Base-by-base conservation (phyloP, 1,140 invertebrate genomes). In the Leucophenga varia region DNA sequence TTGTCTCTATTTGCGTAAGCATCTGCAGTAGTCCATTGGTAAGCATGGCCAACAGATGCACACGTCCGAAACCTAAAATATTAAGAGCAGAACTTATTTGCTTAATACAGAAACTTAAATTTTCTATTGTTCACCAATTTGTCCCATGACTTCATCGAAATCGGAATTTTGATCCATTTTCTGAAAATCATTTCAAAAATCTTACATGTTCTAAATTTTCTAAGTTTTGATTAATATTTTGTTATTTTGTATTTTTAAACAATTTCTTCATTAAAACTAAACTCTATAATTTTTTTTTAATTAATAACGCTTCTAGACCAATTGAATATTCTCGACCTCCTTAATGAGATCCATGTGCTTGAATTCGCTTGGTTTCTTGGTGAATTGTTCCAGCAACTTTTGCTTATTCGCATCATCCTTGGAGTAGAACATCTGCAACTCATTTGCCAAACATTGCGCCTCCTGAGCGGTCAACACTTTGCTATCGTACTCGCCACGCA, bases 401-500 rank as follows among this genome's bases (percentile, higher is more conserved):
- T 82, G 58, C 63, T 89, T 86, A 3, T 77, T 74, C 18, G 77
- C 57, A 72, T 89, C 80, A 36, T 84, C 77, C 47, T 85, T 81
- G 38, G 79, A 81, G 73, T 93, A 95, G 74, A 91, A 95, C 67
- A 94, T 78, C 70, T 93, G 89, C 35, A 93, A 76, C 71, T 93
- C 86, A 76, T 93, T 92, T 1, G 87, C 88, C 22, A 94, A 71
- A 70, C 88, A 93, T 63, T 90, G 89, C 2, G 91, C 90, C 76
- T 94, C 90, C 60, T 86, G 79, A 1, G 80, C 83, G 76, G 79
- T 85, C 1, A 93, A 64, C 1, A 88, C 82, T 76, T 93, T 90
- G 55, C 82, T 84, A 72, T 95, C 90, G 78, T 86, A 95, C 75
- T 94, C 90, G 31, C 92, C 93, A 44, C 84, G 81, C 90, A 95